These are phyloP conservation scores for Episyrphus balteatus DNA, from an alignment of 1,140 invertebrate genomes.

Conservation along the genomic window DNA sequence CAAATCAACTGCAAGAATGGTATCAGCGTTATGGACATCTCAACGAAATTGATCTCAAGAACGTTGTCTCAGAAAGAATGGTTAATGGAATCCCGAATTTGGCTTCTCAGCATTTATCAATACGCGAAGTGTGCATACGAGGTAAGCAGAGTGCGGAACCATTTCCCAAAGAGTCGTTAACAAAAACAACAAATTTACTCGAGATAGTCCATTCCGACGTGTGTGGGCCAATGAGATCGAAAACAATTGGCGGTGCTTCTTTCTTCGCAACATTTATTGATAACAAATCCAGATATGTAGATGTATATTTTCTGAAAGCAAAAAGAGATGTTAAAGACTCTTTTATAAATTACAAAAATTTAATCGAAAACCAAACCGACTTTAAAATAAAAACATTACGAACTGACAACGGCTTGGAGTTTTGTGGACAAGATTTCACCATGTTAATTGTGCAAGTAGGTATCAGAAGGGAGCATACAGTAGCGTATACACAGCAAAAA, in stretches of 20 bases:
- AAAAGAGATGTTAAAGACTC: neutral
- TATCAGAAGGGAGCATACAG: conserved; percentile 30
- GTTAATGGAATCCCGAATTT: too few relatives aligned
- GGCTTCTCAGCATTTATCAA: too few relatives aligned
- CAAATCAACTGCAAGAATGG: too few relatives aligned
- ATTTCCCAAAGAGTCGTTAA: neutral
- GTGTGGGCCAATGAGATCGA: conserved; percentile 30
- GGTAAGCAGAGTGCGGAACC: neutral
- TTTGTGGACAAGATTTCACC: conserved; percentile 16
- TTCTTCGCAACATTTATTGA: conserved; percentile 34
- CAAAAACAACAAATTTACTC: conserved; percentile 12
- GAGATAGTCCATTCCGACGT: conserved; percentile 25
- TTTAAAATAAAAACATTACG: conserved; percentile 23
- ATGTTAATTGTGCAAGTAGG: conserved; percentile 16
- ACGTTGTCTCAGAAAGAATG: too few relatives aligned
- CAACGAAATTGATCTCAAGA: too few relatives aligned
- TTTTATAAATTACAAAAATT: neutral
- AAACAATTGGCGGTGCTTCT: conserved; percentile 17
- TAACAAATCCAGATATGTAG: conserved; percentile 27
- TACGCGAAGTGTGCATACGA: too few relatives aligned
- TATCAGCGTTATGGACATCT: too few relatives aligned
- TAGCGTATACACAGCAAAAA: conserved; percentile 35
- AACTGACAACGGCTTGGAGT: conserved; percentile 36
- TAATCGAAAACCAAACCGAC: conserved; percentile 14
- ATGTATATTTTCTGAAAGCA: neutral